A percentile compares a stretch with the other conserved stretches of the same genome.
Conservation (phyloP, 1,140 invertebrate species). For the Drosophila sproati region DNA sequence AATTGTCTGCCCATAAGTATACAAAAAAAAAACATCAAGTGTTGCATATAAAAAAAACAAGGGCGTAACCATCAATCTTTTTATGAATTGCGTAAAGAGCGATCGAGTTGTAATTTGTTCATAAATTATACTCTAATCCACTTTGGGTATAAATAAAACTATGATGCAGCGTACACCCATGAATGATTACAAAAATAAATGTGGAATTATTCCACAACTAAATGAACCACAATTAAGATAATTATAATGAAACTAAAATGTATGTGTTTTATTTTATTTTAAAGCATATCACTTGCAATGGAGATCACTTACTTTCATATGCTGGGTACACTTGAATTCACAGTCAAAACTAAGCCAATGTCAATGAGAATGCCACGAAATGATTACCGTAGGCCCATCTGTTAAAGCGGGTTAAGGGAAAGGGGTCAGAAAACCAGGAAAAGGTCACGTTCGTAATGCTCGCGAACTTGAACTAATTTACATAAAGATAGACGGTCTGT, state of each 20-base stretch:
- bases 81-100: no score
- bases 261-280: neutral
- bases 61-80: no score
- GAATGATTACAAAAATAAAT: slow-evolving; percentile 7
- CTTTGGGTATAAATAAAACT: slow-evolving; percentile 19
- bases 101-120: no score
- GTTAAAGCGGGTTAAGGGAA: neutral
- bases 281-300: no score
- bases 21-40: no score
- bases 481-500: slow-evolving; percentile 60
- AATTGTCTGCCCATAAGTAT: no score
- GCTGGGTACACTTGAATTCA: slow-evolving; percentile 1
- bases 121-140: no score
- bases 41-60: no score
- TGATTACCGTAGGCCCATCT: slow-evolving; percentile 23
- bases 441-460: slow-evolving; percentile 45
- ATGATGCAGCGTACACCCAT: neutral
- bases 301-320: neutral
- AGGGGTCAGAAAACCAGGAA: neutral
- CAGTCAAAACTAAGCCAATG: slow-evolving; percentile 6
- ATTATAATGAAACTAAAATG: neutral
- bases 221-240: neutral
- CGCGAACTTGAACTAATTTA: slow-evolving; percentile 78
- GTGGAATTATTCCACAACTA: neutral
- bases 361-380: slow-evolving; percentile 15